Conservation (phyloP, 1,140 invertebrate genomes). For the Cardiocondyla obscurior region DNA sequence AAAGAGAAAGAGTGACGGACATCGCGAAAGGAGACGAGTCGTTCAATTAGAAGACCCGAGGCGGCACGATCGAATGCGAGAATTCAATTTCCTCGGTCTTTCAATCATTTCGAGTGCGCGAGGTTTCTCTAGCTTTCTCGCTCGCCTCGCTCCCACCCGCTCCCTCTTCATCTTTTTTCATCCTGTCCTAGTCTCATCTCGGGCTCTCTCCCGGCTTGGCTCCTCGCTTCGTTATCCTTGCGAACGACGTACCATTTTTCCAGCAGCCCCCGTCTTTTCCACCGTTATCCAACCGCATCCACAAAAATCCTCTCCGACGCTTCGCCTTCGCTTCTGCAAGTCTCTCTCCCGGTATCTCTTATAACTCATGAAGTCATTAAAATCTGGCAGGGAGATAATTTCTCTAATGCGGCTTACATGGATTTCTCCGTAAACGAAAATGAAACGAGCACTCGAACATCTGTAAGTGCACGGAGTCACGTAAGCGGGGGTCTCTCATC, state of each 20-base stretch:
- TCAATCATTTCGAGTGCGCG: constrained; percentile 75
- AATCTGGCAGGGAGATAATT: constrained; percentile 39
- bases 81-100: constrained; percentile 78
- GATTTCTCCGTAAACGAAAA: constrained; percentile 37
- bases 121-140: constrained; percentile 57
- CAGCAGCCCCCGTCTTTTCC: constrained; percentile 43
- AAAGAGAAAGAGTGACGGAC: constrained; percentile 19
- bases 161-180: constrained; percentile 40
- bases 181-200: constrained; percentile 37
- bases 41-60: constrained; percentile 74
- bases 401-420: constrained; percentile 43
- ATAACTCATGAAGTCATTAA: constrained; percentile 43
- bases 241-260: constrained; percentile 55
- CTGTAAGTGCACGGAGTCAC: constrained; percentile 11
- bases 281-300: constrained; percentile 27
- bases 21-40: constrained; percentile 67
- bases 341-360: background rate
- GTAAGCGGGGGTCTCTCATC: background rate
- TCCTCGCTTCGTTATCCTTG: constrained; percentile 65
- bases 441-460: constrained; percentile 27
- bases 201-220: constrained; percentile 42
- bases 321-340: background rate
- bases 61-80: constrained; percentile 72
- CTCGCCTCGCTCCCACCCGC: background rate
- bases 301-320: constrained; percentile 41